Evolutionary conservation across 2,888 invertebrate genomes (phyloP).

Genomic region (Polyommatus iphigenia): DNA sequence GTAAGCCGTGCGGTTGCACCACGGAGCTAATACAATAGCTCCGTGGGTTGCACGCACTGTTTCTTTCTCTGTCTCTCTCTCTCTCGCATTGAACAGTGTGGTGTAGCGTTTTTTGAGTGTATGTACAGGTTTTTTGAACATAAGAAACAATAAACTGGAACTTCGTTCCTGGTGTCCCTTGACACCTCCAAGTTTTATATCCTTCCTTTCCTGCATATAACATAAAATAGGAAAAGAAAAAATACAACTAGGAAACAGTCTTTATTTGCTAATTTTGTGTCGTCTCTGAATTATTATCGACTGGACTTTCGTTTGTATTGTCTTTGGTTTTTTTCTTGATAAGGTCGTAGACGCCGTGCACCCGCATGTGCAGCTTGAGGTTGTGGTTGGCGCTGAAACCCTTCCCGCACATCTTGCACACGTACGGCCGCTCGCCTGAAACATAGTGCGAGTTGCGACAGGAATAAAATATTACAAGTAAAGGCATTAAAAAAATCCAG

Average conservation of each 20-base stretch:
- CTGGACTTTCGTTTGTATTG: neutral
- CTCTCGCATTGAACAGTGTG: too few species aligned
- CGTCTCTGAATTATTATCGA: neutral
- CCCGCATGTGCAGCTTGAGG: slow-evolving; percentile 59
- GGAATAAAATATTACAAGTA: neutral
- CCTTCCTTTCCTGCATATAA: too few species aligned
- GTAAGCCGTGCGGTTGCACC: too few species aligned
- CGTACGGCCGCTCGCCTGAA: slow-evolving; percentile 53
- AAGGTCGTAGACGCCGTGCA: slow-evolving; percentile 62
- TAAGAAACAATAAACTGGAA: too few species aligned
- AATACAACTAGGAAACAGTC: neutral
- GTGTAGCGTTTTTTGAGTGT: too few species aligned
- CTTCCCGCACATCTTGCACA: slow-evolving; percentile 55
- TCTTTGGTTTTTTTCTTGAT: slow-evolving; percentile 41
- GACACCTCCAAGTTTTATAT: too few species aligned
- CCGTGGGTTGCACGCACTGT: too few species aligned
- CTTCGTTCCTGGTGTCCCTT: too few species aligned
- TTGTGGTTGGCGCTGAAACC: slow-evolving; percentile 54
- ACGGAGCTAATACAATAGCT: too few species aligned
- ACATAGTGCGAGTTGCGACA: neutral
- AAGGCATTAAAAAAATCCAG: too few species aligned
- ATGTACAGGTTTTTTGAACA: too few species aligned
- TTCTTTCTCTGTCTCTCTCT: too few species aligned
- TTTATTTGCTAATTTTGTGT: neutral
- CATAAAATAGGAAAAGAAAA: neutral